A percentile compares a stretch with the other conserved stretches of the same genome.
Conservation (phyloP, 2,113 vertebrate genomes). For the Stercorarius parasiticus region DNA sequence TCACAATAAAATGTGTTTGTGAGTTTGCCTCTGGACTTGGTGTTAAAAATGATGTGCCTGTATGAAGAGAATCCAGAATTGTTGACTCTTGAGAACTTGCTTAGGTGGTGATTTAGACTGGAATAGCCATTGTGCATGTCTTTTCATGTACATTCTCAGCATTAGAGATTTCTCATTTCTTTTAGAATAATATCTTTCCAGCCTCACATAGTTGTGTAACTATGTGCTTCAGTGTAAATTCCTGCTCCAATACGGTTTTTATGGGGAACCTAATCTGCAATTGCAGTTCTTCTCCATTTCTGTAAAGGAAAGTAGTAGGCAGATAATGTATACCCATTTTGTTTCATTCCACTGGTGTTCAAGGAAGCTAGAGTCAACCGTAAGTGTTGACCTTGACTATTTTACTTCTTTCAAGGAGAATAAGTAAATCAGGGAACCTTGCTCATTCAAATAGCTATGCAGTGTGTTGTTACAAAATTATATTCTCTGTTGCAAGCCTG, state of each 20-base stretch:
- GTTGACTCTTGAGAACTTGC: not conserved
- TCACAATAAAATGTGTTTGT: not conserved
- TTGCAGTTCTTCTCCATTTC: not conserved
- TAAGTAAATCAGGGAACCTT: not conserved
- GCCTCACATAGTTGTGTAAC: not conserved
- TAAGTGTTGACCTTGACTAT: not conserved
- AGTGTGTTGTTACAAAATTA: not conserved
- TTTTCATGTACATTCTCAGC: not conserved
- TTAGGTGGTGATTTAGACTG: not conserved
- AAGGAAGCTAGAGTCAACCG: not conserved
- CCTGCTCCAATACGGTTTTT: rapidly evolving
- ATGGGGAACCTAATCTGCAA: not conserved
- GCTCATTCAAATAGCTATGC: not conserved
- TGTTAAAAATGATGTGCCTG: not conserved
- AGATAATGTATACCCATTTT: not conserved
- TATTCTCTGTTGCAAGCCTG: not conserved
- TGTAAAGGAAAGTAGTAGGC: not conserved
- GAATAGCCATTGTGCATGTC: not conserved
- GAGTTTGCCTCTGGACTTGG: not conserved
- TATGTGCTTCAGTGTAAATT: not conserved
- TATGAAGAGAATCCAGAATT: not conserved
- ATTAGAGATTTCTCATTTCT: not conserved
- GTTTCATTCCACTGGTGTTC: not conserved
- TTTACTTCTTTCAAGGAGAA: not conserved
- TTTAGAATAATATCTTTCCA: not conserved